Evolutionary conservation across 2,888 invertebrate genomes (phyloP).

Genomic region (Erannis defoliaria): DNA sequence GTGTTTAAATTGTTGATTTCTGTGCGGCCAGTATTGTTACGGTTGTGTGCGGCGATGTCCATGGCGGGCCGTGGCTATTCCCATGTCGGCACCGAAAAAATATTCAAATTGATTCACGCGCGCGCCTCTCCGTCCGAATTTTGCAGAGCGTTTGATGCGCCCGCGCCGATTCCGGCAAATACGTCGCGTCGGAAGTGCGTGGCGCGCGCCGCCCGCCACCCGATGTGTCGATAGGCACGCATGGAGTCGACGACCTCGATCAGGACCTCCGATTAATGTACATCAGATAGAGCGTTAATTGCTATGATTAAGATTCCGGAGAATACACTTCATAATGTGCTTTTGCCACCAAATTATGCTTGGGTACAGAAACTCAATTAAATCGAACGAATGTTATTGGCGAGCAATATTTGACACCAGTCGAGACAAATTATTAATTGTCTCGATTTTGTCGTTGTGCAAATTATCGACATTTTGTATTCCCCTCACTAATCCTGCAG

Average conservation of each 20-base stretch:
- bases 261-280: constrained; percentile 74
- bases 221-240: constrained; percentile 81
- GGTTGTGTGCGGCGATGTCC: constrained; percentile 53
- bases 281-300: constrained; percentile 71
- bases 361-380: not conserved
- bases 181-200: constrained; percentile 86
- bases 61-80: constrained; percentile 68
- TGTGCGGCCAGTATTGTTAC: constrained; percentile 50
- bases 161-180: constrained; percentile 86
- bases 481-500: constrained; percentile 82
- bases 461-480: constrained; percentile 79
- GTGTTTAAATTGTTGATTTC: constrained; percentile 47
- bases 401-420: constrained; percentile 19
- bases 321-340: not conserved
- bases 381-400: constrained; percentile 1
- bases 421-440: constrained; percentile 43
- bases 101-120: constrained; percentile 86
- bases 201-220: constrained; percentile 75
- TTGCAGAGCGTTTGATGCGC: constrained; percentile 84
- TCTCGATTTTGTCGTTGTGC: constrained; percentile 53
- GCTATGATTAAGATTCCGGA: constrained; percentile 64
- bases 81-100: constrained; percentile 80
- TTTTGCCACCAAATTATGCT: constrained; percentile 10
- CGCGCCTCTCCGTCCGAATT: constrained; percentile 83
- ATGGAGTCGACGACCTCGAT: constrained; percentile 81